Base-by-base conservation (phyloP, 1,140 invertebrate genomes). In the Antheraea mylitta region DNA sequence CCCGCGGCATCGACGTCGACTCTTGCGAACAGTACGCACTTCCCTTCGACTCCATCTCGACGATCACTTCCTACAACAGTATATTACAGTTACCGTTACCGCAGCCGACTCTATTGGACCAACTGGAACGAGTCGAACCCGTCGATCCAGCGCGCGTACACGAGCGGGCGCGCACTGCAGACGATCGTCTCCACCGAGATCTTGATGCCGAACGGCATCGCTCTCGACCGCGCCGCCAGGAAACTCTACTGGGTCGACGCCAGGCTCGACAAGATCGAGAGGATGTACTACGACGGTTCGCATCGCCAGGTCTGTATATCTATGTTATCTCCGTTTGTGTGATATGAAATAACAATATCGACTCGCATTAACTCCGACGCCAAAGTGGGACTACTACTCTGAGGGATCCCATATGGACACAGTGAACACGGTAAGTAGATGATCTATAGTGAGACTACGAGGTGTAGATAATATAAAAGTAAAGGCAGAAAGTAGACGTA, bases 171-270 rank as follows among this genome's bases (percentile, higher is more conserved):
- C 76, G 92, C 92, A 16, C 80, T 94, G 11, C 93, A 96, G 82
- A 92, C 94, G 9, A 96, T 97, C 45, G 96, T 97, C 36, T 94
- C 93, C 38, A 96, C 94, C 6, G 95, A 96, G 58, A 97, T 98
- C 75, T 93, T 94, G 59, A 97, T 97, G 96, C 97, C 96, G 11
- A 98, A 98, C 93, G 96, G 95, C 0, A 82, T 97, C 22, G 95
- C 96, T 0, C 82, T 97, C 11, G 96, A 97, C 82, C 94, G 96
- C 83, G 88, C 93, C 45, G 94, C 95, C 8, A 94, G 95, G 70
- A 95, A 96, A 81, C 76, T 98, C 7, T 98, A 97, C 87, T 98
- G 96, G 96, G 94, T 95, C 0, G 97, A 98, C 87, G 94, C 96
- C 0, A 93, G 96, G 66, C 88, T 95, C 5, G 95, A 95, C 79